phyloP scores from a whole-genome alignment of 1,140 invertebrate genomes.

The Papilio aristodemus region DNA sequence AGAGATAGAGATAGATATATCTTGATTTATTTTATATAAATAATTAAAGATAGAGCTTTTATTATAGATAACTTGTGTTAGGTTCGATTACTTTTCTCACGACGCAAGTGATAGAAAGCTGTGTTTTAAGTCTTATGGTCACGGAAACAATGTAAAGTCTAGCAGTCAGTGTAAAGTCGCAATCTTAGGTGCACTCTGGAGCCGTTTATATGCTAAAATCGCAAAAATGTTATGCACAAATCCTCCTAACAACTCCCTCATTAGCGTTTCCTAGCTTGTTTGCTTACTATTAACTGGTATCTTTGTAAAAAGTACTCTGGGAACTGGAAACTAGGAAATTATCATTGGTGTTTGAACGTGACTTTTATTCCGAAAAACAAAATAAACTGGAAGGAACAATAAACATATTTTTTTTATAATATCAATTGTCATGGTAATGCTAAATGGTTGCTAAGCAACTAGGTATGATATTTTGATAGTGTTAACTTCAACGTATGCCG shows the following conservation, averaged over 20 bases:
- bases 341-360: background rate
- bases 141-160: conserved; percentile 26
- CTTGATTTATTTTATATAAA: background rate
- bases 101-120: conserved; percentile 17
- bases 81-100: conserved; percentile 1
- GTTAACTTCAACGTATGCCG: background rate
- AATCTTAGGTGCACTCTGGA: conserved; percentile 11
- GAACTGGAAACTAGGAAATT: background rate
- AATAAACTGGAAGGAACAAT: background rate
- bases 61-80: too few relatives aligned
- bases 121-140: background rate
- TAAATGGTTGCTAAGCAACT: background rate
- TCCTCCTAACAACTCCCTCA: conserved; percentile 13
- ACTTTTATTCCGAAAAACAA: background rate
- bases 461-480: background rate
- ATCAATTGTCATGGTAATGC: too few relatives aligned
- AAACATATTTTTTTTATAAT: background rate
- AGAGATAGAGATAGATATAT: too few relatives aligned
- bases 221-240: conserved; percentile 7
- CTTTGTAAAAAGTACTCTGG: background rate
- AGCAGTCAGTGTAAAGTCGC: conserved; percentile 15
- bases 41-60: too few relatives aligned
- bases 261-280: conserved; percentile 21
- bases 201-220: conserved; percentile 28
- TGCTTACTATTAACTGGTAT: background rate